phyloP scores from a whole-genome alignment of 2,888 invertebrate genomes.

The Drosophila anomalipes region DNA sequence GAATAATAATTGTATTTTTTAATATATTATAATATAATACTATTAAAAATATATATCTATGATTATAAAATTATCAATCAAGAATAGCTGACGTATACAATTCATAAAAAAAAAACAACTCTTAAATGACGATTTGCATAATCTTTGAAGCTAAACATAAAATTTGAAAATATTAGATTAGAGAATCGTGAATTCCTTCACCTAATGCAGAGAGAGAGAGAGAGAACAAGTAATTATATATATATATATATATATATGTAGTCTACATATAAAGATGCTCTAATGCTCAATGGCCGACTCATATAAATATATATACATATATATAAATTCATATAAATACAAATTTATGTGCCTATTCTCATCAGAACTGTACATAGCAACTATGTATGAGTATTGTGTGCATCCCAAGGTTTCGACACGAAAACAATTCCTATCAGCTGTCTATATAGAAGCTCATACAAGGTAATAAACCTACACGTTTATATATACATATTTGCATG shows the following conservation, averaged over 20 bases:
- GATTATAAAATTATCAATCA: neutral
- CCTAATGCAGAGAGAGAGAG: neutral
- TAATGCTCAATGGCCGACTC: slow-evolving; percentile 16
- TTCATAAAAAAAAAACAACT: neutral
- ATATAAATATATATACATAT: neutral
- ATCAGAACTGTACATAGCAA: slow-evolving; percentile 52
- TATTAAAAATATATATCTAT: neutral
- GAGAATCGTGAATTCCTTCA: neutral
- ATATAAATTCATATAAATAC: slow-evolving; percentile 4
- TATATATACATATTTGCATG: slow-evolving; percentile 34
- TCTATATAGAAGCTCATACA: slow-evolving; percentile 11
- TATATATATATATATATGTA: neutral
- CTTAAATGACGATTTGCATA: slow-evolving; percentile 10
- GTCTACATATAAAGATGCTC: no score
- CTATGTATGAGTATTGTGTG: slow-evolving; percentile 30
- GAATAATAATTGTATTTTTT: neutral
- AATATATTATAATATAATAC: neutral
- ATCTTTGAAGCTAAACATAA: slow-evolving; percentile 9
- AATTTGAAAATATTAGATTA: neutral
- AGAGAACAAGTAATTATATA: neutral
- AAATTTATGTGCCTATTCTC: neutral
- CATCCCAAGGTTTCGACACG: slow-evolving; percentile 57
- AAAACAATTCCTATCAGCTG: slow-evolving; percentile 54
- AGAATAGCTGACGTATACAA: neutral
- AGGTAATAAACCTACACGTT: slow-evolving; percentile 9